phyloP scores from a whole-genome alignment of 2,888 invertebrate genomes.

The Cephus sareptanus region DNA sequence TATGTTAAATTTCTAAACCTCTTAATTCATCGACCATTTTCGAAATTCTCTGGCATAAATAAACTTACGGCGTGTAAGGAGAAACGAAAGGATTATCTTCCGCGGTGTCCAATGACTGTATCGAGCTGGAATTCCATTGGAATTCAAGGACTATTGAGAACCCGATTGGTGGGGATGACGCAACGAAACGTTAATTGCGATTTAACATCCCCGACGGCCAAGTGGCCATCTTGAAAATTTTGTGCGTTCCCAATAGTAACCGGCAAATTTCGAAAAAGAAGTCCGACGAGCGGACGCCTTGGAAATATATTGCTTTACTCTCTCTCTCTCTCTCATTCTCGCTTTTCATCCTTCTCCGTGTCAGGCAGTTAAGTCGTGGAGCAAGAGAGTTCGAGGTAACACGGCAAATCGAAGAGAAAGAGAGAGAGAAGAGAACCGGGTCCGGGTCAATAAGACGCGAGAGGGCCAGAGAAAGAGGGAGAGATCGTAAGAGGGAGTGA shows the following conservation, averaged over 20 bases:
- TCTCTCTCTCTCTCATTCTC: constrained; percentile 33
- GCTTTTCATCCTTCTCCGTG: constrained; percentile 27
- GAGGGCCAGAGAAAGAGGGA: constrained; percentile 11
- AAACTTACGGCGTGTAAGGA: not conserved
- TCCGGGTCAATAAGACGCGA: constrained; percentile 66
- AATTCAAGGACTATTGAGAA: not conserved
- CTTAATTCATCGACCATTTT: not conserved
- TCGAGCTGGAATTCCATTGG: not conserved
- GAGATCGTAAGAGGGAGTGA: not conserved
- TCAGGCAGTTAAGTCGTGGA: constrained; percentile 25
- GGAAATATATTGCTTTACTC: constrained; percentile 30
- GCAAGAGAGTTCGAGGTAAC: constrained; percentile 43
- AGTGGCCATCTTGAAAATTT: constrained; percentile 11
- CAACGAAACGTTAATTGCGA: constrained; percentile 11
- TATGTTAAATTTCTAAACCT: not conserved
- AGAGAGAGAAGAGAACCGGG: constrained; percentile 61
- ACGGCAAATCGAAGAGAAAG: constrained; percentile 43
- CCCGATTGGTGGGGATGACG: constrained; percentile 12
- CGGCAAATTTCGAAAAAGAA: not conserved
- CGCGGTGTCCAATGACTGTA: not conserved
- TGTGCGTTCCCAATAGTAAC: constrained; percentile 12
- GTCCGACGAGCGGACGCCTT: not conserved
- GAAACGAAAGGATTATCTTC: not conserved
- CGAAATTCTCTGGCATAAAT: not conserved
- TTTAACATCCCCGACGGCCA: not conserved